phyloP scores from a whole-genome alignment of 2,888 invertebrate species.

The Folsomia manolachei region DNA sequence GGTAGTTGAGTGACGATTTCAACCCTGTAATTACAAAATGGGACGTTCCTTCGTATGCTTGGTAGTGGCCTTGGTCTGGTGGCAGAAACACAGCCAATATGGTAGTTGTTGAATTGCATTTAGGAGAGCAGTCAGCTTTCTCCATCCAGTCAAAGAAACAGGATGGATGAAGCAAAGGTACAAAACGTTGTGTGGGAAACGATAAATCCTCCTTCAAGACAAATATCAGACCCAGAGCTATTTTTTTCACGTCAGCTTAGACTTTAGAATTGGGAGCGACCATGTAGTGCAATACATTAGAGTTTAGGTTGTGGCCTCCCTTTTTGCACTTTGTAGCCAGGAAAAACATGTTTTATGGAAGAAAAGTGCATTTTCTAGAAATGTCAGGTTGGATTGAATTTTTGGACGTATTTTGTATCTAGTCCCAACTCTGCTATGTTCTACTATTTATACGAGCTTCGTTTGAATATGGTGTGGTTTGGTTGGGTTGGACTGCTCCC shows the following conservation, averaged over 20 bases:
- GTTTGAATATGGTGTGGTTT: background rate
- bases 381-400: background rate
- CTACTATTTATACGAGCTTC: no score
- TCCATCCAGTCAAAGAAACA: background rate
- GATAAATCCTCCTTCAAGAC: conserved; percentile 41
- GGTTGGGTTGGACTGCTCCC: background rate
- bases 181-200: conserved; percentile 38
- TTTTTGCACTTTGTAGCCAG: no score
- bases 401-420: background rate
- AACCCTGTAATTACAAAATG: conserved; percentile 16
- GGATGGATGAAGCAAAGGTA: conserved; percentile 21
- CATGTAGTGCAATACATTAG: no score
- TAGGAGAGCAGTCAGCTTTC: background rate
- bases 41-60: no score
- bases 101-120: no score
- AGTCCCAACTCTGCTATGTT: no score
- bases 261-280: conserved; percentile 14
- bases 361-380: no score
- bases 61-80: no score
- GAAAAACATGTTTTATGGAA: no score
- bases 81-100: background rate
- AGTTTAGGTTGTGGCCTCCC: no score
- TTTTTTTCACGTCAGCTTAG: conserved; percentile 36
- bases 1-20: conserved; percentile 23
- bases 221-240: conserved; percentile 34